These are phyloP conservation scores for Gambusia yucatana DNA, from an alignment of 2,797 vertebrate genomes.

Conservation along the genomic window DNA sequence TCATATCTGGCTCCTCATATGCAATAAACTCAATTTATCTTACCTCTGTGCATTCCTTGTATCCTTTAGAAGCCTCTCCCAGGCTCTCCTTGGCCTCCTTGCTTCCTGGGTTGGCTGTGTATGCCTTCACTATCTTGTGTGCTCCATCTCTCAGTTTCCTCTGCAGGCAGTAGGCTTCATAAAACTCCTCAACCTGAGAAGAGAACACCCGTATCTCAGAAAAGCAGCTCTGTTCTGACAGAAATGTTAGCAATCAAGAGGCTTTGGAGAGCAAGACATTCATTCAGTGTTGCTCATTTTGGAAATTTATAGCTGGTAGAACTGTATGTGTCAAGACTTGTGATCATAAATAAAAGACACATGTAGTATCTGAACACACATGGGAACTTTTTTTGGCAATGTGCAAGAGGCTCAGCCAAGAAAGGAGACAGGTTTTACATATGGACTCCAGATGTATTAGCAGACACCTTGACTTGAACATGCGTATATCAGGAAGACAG, in stretches of 20 bases:
- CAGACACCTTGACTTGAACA: too few species aligned
- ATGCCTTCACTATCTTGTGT: conserved; percentile 95
- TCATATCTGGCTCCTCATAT: neutral
- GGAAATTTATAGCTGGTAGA: neutral
- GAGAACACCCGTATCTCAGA: neutral
- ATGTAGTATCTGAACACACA: neutral
- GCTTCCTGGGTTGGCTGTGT: conserved; percentile 86
- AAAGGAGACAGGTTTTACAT: too few species aligned
- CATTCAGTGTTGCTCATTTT: neutral
- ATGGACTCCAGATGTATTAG: too few species aligned
- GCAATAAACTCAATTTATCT: conserved; percentile 13
- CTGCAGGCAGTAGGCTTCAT: conserved; percentile 94
- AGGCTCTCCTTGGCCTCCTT: conserved; percentile 93
- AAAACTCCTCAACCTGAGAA: conserved; percentile 92
- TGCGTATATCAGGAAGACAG: too few species aligned
- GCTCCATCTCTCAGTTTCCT: conserved; percentile 92
- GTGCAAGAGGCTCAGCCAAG: too few species aligned
- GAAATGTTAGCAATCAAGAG: neutral
- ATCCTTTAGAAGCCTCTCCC: conserved; percentile 91
- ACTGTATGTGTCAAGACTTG: neutral
- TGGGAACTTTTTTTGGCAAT: too few species aligned
- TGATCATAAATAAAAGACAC: neutral
- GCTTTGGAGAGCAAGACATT: neutral
- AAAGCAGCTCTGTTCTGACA: neutral
- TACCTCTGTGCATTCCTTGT: conserved; percentile 96